phyloP scores from a whole-genome alignment of 1,140 invertebrate species.

The Alviniconcha marisindica region DNA sequence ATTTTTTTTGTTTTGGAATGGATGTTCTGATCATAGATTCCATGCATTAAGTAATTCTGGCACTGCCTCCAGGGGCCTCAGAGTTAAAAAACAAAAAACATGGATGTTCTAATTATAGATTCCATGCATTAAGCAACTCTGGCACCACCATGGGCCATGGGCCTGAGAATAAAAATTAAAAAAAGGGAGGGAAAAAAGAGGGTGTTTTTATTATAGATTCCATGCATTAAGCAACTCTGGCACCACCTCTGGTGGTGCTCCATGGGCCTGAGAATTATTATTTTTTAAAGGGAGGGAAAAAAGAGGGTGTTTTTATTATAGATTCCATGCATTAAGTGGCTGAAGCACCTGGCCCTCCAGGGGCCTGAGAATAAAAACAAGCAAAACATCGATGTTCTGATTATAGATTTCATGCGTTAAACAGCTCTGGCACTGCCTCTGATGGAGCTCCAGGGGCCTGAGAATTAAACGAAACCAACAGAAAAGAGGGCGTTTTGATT shows the following conservation, averaged over 20 bases:
- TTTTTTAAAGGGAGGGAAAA: neutral
- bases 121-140: slow-evolving; percentile 49
- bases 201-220: neutral
- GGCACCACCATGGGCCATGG: slow-evolving; percentile 52
- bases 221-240: too few relatives aligned
- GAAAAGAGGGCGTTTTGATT: neutral
- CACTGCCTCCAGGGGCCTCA: slow-evolving; percentile 51
- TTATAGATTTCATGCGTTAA: slow-evolving; percentile 21
- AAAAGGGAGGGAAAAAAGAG: neutral
- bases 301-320: neutral
- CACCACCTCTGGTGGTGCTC: neutral
- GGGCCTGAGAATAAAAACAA: slow-evolving; percentile 44
- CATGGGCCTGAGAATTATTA: neutral
- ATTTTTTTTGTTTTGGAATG: neutral
- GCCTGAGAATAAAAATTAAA: slow-evolving; percentile 39
- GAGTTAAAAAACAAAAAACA: neutral
- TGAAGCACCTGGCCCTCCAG: slow-evolving; percentile 50
- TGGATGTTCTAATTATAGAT: neutral
- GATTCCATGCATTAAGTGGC: slow-evolving; percentile 43
- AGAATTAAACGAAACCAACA: neutral
- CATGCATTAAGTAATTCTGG: slow-evolving; percentile 54
- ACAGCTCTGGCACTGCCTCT: slow-evolving; percentile 55
- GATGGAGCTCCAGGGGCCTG: slow-evolving; percentile 58
- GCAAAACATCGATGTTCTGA: neutral
- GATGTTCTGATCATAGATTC: too few relatives aligned